A percentile compares a stretch with the other conserved stretches of the same genome.
phyloP scores from a whole-genome alignment of 2,888 invertebrate genomes.

The Choreutis nemorana region DNA sequence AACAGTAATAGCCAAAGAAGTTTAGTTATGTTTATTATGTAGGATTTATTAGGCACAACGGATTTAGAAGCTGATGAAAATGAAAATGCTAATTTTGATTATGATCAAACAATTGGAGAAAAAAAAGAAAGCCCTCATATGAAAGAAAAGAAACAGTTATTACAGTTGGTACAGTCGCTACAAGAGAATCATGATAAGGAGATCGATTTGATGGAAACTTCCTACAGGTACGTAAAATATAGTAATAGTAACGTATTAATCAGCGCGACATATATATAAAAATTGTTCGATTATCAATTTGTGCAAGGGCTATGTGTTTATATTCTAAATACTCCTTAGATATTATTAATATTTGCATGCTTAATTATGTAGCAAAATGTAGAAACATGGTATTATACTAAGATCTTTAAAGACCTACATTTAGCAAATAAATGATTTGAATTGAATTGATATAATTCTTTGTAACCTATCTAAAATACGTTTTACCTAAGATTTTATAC shows the following conservation, averaged over 20 bases:
- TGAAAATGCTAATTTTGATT: slow-evolving; percentile 12
- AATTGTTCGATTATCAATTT: no score
- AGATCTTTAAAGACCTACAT: no score
- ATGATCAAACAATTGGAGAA: slow-evolving; percentile 18
- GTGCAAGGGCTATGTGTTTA: no score
- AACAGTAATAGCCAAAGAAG: no score
- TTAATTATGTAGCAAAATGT: no score
- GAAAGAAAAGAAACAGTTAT: slow-evolving; percentile 42
- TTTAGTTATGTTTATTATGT: slow-evolving; percentile 9
- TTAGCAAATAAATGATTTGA: no score
- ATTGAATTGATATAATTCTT: no score
- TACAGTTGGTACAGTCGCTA: slow-evolving; percentile 58
- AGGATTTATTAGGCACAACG: slow-evolving; percentile 37
- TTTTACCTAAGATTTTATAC: no score
- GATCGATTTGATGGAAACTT: slow-evolving; percentile 69
- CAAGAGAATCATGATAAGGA: slow-evolving; percentile 69
- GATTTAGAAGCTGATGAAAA: slow-evolving; percentile 19
- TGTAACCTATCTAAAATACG: no score
- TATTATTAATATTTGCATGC: no score
- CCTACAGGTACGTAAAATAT: slow-evolving; percentile 56
- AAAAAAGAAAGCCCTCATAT: slow-evolving; percentile 29
- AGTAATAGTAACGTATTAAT: background rate
- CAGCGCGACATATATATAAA: background rate
- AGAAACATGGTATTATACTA: no score
- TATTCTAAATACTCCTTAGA: no score